phyloP scores from a whole-genome alignment of 1,140 invertebrate species.

The Arion vulgaris region DNA sequence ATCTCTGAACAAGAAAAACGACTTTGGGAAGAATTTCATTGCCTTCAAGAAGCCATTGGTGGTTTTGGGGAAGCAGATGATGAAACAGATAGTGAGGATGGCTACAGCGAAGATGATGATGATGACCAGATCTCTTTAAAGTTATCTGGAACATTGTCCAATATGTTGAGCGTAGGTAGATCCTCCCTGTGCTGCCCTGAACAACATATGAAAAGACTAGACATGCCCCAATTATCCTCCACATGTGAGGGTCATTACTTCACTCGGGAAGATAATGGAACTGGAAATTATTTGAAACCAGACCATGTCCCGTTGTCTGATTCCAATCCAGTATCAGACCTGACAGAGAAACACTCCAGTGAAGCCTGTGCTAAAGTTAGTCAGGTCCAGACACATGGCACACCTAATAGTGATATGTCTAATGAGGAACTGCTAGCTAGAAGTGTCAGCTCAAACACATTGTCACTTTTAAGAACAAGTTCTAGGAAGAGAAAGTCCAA shows the following conservation, averaged over 20 bases:
- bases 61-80: constrained; percentile 25
- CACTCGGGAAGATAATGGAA: background rate
- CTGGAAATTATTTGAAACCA: background rate
- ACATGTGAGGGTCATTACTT: background rate
- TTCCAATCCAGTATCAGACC: background rate
- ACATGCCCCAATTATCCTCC: background rate
- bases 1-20: constrained; percentile 52
- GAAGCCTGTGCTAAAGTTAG: background rate
- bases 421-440: background rate
- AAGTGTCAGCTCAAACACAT: background rate
- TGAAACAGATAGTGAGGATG: background rate
- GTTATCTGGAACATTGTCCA: background rate
- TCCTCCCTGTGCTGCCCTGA: background rate
- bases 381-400: background rate
- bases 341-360: background rate
- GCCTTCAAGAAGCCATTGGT: constrained; percentile 36
- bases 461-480: constrained; percentile 53
- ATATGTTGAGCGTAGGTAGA: background rate
- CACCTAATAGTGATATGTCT: background rate
- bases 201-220: background rate
- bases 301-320: background rate
- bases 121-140: background rate
- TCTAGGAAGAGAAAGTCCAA: constrained; percentile 63
- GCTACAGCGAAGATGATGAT: background rate
- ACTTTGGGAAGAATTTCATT: constrained; percentile 61